Conservation (phyloP, 2,888 invertebrate genomes). For the Ceriagrion tenellum region DNA sequence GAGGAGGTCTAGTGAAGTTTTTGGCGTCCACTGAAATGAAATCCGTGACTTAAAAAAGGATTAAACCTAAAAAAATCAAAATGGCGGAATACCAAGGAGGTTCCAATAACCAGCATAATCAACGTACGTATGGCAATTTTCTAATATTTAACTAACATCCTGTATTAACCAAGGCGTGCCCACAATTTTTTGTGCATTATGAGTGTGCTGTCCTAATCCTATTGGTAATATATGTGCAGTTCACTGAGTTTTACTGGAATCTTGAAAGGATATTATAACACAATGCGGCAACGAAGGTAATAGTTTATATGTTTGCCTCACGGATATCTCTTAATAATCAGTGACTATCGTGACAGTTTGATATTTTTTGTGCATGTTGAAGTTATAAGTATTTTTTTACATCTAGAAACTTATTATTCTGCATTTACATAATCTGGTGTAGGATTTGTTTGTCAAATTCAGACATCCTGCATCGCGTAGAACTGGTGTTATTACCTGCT, state of each 20-base stretch:
- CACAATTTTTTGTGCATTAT: neutral
- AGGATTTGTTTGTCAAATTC: too few species aligned
- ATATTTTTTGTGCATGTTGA: too few species aligned
- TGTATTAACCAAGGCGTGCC: neutral
- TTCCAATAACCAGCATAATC: slow-evolving; percentile 76
- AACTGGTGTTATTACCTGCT: too few species aligned
- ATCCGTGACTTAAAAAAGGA: slow-evolving; percentile 46
- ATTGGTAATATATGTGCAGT: neutral
- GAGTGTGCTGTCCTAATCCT: neutral
- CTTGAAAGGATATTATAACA: neutral
- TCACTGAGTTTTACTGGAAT: neutral
- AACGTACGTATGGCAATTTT: slow-evolving; percentile 41
- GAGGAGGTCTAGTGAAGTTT: neutral
- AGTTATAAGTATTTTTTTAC: too few species aligned
- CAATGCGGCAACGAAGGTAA: neutral
- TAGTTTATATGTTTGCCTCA: neutral
- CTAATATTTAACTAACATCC: neutral
- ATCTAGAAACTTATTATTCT: too few species aligned
- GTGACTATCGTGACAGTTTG: too few species aligned
- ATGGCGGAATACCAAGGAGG: slow-evolving; percentile 88
- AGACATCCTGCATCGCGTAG: too few species aligned
- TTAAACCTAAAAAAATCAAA: slow-evolving; percentile 79
- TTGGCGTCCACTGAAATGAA: slow-evolving; percentile 38
- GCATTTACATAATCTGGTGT: too few species aligned
- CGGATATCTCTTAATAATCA: neutral